Conservation (phyloP, 2,797 vertebrate genomes). For the Peromyscus aztecus region DNA sequence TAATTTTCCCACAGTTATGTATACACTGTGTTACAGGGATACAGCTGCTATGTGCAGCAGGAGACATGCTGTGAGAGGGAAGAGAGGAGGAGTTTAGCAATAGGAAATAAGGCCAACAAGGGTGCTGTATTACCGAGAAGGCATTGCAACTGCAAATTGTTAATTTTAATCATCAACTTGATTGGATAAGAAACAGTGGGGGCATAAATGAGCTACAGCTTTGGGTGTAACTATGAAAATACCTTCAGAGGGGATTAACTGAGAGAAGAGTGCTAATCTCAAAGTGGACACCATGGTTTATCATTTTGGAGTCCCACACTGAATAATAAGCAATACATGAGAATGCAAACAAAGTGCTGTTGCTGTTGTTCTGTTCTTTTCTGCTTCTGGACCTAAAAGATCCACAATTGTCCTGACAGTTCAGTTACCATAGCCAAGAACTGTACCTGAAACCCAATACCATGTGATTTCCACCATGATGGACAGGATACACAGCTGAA, state of each 20-base stretch:
- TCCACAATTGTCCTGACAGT: neutral
- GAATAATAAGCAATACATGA: neutral
- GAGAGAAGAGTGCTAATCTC: neutral
- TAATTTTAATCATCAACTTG: neutral
- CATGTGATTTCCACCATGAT: neutral
- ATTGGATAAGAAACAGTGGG: neutral
- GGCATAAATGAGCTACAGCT: neutral
- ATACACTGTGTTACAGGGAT: neutral
- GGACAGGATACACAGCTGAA: neutral
- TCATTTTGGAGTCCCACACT: neutral
- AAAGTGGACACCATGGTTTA: neutral
- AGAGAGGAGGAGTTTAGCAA: neutral
- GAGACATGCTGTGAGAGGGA: neutral
- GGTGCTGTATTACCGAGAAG: neutral
- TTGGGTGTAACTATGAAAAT: neutral
- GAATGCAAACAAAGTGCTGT: neutral
- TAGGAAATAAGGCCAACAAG: neutral
- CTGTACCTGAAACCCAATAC: neutral
- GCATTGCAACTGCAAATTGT: neutral
- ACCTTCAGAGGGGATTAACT: neutral
- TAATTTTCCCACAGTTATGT: conserved; percentile 33
- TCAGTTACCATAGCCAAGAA: neutral
- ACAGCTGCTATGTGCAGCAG: neutral
- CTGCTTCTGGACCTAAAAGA: neutral
- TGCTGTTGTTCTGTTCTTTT: neutral